Base-by-base conservation (phyloP, 2,888 invertebrate species). In the Troides aeacus region DNA sequence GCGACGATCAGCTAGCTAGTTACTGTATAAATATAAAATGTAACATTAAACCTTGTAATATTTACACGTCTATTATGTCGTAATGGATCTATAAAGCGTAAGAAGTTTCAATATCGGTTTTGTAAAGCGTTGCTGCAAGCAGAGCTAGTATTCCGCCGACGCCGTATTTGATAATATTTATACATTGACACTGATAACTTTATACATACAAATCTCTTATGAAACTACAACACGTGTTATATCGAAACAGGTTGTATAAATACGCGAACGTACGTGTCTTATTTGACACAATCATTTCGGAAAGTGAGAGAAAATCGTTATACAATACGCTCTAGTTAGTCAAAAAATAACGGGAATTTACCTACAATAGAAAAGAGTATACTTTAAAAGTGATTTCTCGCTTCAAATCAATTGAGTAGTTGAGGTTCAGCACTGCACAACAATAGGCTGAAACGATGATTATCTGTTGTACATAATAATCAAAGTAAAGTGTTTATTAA, bases 71-170 rank as follows among this genome's bases (percentile, higher is more conserved):
- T 59, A 63, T 68, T n/a, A 67, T 67, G 42, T 17, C 23, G 58
- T 24, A 68, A 63, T 50, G 24, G 5, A 58, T 39, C 36, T 42
- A 67, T 58, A 63, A 30, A 63, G 23, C 59, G 68, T 24, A 62
- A 67, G 23, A 62, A 62, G 62, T 58, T 63, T 63, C 68, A 50
- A 63, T 68, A 63, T 68, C 59, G 30, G 50, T 63, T 59, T 68
- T 68, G 63, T 63, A 68, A 62, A 10, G 56, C 23, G 24, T 46
- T 39, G 17, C 56, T 24, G n/a, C 63, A 18, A 24, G 53, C 24
- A 24, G 17, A 21, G 17, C n/a, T 56, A n/a, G 39, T 53, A 50
- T 53, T 30, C 56, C 18, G 30, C 24, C 6, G 60, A 36, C 53
- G 61, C 53, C 36, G 53, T 53, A 56, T 46, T 56, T 36, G 53